Evolutionary conservation across 2,113 vertebrate genomes (phyloP), one percentile per base, ranked within the genome.

Genomic region (Lucifuga dentata): DNA sequence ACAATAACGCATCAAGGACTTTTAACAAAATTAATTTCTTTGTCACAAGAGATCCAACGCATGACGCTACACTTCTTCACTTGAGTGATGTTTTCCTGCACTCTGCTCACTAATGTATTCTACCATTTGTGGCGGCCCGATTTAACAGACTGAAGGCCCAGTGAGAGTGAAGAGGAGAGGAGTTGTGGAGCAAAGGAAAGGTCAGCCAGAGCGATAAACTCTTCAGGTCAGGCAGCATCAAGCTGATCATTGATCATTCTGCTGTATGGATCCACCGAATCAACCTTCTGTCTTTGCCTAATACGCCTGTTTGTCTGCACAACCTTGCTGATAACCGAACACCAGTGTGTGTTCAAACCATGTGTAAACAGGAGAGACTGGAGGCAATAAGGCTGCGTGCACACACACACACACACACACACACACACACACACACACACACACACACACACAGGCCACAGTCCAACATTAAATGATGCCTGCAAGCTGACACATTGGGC

Each of bases 211-310:
- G 89, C 88, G 90, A 93, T 86, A 57, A 88, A 90, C 62, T 88
- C 88, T 51, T 85, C n/a, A 71, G 78, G 57, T 90, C 80, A 68
- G 60, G 61, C 17, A 46, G 67, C 75, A 88, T 88, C 76, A 89
- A 81, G 81, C 38, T n/a, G 41, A 80, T 69, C 78, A 90, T 86
- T 85, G 90, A 93, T 92, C 89, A 90, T 56, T 78, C 66, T 33
- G 11, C 64, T 33, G 66, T 63, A 90, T 66, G 56, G 81, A 85
- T 81, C 40, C 48, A 40, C 86, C 71, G 82, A 80, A 89, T 91
- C 91, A 91, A 88, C 66, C 88, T 16, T 11, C 43, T 71, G 74
- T 26, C 77, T 44, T 49, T 86, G 50, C 26, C 80, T 89, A 87
- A 77, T 70, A 76, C 58, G 59, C 74, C 52, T 45, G 55, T 91